phyloP scores from a whole-genome alignment of 2,113 vertebrate species.

The Notarius lentiginosus region DNA sequence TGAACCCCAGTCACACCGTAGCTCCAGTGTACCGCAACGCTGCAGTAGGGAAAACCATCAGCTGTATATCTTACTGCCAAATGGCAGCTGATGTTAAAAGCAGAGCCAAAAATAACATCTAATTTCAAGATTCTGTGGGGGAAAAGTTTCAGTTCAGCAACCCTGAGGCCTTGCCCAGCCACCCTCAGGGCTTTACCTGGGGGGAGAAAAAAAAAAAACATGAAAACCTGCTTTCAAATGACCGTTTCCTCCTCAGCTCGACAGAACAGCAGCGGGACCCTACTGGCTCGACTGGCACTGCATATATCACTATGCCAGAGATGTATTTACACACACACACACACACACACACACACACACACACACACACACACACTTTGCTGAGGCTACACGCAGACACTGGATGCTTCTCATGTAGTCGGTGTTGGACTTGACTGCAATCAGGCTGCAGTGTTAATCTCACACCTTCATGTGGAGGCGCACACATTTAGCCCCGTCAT shows the following conservation, averaged over 20 bases:
- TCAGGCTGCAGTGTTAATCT: not conserved
- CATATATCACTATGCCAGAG: constrained; percentile 5
- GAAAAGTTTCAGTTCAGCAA: not conserved
- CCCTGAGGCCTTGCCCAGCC: not conserved
- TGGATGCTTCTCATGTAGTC: constrained; percentile 14
- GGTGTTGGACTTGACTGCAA: not conserved
- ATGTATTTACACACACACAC: not conserved
- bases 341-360: too few species aligned
- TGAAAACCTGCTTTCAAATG: constrained; percentile 8
- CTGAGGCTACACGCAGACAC: not conserved
- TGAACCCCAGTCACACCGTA: constrained; percentile 51
- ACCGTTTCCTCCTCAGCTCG: not conserved
- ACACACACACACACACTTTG: not conserved
- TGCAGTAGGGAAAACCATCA: constrained; percentile 29
- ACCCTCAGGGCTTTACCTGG: not conserved
- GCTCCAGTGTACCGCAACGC: constrained; percentile 39
- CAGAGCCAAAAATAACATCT: constrained; percentile 41
- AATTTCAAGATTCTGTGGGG: not conserved
- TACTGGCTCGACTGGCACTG: not conserved
- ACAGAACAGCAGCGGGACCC: not conserved
- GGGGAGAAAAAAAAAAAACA: not conserved
- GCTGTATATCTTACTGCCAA: constrained; percentile 13
- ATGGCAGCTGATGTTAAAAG: not conserved
- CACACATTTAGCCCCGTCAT: not conserved
- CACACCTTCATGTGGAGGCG: not conserved